phyloP scores from a whole-genome alignment of 2,888 invertebrate genomes.

The Chydorus sphaericus region DNA sequence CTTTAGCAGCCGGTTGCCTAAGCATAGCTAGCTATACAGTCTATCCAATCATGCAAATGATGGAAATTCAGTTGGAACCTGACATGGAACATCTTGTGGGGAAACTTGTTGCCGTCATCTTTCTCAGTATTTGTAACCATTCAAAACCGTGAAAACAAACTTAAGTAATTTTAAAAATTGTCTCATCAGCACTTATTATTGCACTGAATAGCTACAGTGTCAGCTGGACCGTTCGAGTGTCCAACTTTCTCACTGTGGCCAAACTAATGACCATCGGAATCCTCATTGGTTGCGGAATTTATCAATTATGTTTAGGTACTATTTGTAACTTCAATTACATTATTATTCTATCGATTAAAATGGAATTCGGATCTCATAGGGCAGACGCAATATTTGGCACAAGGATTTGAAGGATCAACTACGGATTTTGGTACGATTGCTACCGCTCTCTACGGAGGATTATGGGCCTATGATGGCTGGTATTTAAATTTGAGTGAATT shows the following conservation, averaged over 20 bases:
- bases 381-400: slow-evolving; percentile 12
- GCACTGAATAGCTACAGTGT: slow-evolving; percentile 11
- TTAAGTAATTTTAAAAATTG: no score
- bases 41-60: slow-evolving; percentile 54
- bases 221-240: slow-evolving; percentile 1
- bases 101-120: slow-evolving; percentile 22
- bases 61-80: slow-evolving; percentile 16
- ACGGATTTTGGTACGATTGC: slow-evolving; percentile 70
- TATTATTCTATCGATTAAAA: no score
- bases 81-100: slow-evolving; percentile 18
- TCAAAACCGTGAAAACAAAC: no score
- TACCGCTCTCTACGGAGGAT: slow-evolving; percentile 83
- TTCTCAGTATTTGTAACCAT: slow-evolving; percentile 22
- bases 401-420: slow-evolving; percentile 52
- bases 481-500: no score
- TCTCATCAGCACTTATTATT: not conserved
- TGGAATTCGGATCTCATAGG: not conserved
- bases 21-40: slow-evolving; percentile 88
- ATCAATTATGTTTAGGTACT: no score
- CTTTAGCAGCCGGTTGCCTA: slow-evolving; percentile 67
- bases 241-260: slow-evolving; percentile 8
- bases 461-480: slow-evolving; percentile 95
- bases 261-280: slow-evolving; percentile 11
- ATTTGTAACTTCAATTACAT: no score
- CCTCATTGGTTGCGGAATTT: slow-evolving; percentile 9